Percentiles rank a stretch among this genome's conserved stretches.
Evolutionary conservation across 2,888 invertebrate species (phyloP).

Genomic region (Mellilla xanthometata): DNA sequence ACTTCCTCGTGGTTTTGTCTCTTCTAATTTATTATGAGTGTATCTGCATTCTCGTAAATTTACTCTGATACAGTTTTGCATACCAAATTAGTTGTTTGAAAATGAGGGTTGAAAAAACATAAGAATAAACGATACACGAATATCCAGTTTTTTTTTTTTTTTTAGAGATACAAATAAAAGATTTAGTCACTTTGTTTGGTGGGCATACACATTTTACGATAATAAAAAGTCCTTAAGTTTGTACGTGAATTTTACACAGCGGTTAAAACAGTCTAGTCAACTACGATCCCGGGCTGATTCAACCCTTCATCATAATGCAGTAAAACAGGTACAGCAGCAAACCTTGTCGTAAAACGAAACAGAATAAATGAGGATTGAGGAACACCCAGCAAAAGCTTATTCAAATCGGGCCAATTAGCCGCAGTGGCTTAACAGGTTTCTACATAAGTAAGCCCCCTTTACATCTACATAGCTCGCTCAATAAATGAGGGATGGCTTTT

Average conservation of each 20-base stretch:
- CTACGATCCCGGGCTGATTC: not conserved
- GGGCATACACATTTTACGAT: no score
- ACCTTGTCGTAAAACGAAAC: slow-evolving; percentile 40
- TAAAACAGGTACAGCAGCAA: slow-evolving; percentile 15
- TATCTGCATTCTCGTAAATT: slow-evolving; percentile 21
- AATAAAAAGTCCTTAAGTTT: no score
- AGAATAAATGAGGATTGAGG: slow-evolving; percentile 44
- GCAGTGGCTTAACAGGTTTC: slow-evolving; percentile 29
- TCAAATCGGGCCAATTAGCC: slow-evolving; percentile 55
- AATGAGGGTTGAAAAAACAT: no score
- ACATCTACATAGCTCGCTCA: slow-evolving; percentile 33
- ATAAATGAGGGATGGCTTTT: slow-evolving; percentile 10
- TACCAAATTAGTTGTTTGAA: slow-evolving; percentile 16
- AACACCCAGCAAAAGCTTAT: slow-evolving; percentile 44
- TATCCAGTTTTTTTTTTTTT: no score
- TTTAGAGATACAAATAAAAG: no score
- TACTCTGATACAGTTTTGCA: slow-evolving; percentile 17
- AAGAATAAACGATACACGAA: no score
- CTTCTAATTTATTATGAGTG: slow-evolving; percentile 19
- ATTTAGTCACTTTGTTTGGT: no score
- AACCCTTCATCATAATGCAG: slow-evolving; percentile 4
- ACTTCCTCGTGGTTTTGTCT: slow-evolving; percentile 17
- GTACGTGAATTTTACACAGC: no score
- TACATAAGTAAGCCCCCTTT: slow-evolving; percentile 27
- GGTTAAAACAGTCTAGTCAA: no score